phyloP scores from a whole-genome alignment of 2,888 invertebrate genomes.

The Ceratothoa steindachneri region DNA sequence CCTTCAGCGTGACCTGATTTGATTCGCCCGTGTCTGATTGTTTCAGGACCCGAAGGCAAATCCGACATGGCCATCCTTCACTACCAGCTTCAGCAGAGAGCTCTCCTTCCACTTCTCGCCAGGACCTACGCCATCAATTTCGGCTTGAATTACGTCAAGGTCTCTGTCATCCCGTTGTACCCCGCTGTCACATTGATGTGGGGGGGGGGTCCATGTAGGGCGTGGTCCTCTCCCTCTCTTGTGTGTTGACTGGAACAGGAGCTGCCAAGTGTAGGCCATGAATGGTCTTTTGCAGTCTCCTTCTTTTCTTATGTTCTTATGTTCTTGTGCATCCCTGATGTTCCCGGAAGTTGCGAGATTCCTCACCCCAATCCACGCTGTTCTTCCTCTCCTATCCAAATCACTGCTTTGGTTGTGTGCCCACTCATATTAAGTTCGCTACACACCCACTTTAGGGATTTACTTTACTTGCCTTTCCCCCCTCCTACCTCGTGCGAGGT shows the following conservation, averaged over 20 bases:
- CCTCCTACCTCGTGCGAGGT: too few relatives aligned
- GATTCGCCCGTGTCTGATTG: neutral
- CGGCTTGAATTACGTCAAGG: constrained; percentile 49
- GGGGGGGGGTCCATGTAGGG: neutral
- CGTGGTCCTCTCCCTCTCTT: neutral
- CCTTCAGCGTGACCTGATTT: too few relatives aligned
- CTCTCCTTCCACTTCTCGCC: constrained; percentile 49
- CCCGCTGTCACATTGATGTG: neutral
- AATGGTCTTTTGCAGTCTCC: neutral
- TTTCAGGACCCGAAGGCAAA: constrained; percentile 47
- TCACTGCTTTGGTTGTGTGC: too few relatives aligned
- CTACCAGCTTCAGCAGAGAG: constrained; percentile 49
- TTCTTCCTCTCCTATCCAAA: too few relatives aligned
- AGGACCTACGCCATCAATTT: constrained; percentile 48
- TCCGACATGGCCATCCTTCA: constrained; percentile 49
- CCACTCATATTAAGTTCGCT: too few relatives aligned
- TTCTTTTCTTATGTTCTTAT: neutral
- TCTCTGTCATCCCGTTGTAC: constrained; percentile 1
- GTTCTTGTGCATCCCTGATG: neutral
- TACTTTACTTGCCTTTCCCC: too few relatives aligned
- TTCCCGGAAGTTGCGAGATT: too few relatives aligned
- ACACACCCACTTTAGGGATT: too few relatives aligned
- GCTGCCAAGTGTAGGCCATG: too few relatives aligned
- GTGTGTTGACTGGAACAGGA: too few relatives aligned
- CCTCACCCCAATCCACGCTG: too few relatives aligned